Evolutionary conservation across 2,888 invertebrate species (phyloP).

Genomic region (Drosophila pseudotalamancana): DNA sequence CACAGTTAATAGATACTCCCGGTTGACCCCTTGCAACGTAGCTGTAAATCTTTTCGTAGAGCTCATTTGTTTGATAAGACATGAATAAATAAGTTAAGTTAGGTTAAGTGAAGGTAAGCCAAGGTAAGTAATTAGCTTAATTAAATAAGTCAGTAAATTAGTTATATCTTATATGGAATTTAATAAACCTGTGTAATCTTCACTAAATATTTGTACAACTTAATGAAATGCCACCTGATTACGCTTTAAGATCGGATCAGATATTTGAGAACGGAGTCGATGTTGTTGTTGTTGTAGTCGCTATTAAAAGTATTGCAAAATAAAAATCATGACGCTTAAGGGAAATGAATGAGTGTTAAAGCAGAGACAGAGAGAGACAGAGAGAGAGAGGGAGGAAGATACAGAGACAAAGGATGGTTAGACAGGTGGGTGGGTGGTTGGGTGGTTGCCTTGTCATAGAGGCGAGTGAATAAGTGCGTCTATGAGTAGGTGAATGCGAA

Average conservation of each 20-base stretch:
- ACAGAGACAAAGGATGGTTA: not conserved
- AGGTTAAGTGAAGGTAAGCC: not conserved
- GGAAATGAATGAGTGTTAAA: not conserved
- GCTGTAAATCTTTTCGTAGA: no score
- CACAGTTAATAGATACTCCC: not conserved
- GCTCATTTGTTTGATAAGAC: constrained; percentile 2
- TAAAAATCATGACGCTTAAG: not conserved
- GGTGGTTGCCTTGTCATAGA: not conserved
- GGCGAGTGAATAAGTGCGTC: constrained; percentile 6
- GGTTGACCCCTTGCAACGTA: no score
- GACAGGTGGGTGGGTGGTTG: not conserved
- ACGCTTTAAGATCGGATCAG: constrained; percentile 2
- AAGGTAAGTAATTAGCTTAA: not conserved
- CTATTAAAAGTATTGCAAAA: constrained; percentile 4
- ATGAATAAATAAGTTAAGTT: not conserved
- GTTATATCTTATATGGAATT: not conserved
- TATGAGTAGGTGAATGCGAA: not conserved
- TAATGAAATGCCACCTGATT: constrained; percentile 1
- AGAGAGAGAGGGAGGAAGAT: not conserved
- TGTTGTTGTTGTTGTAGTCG: not conserved
- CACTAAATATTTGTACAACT: constrained; percentile 7
- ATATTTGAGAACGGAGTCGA: not conserved
- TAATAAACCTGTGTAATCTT: constrained; percentile 3
- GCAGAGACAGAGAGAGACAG: not conserved
- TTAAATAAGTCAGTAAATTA: not conserved